Conservation (phyloP, 2,797 vertebrate species). For the Margarornis squamiger region DNA sequence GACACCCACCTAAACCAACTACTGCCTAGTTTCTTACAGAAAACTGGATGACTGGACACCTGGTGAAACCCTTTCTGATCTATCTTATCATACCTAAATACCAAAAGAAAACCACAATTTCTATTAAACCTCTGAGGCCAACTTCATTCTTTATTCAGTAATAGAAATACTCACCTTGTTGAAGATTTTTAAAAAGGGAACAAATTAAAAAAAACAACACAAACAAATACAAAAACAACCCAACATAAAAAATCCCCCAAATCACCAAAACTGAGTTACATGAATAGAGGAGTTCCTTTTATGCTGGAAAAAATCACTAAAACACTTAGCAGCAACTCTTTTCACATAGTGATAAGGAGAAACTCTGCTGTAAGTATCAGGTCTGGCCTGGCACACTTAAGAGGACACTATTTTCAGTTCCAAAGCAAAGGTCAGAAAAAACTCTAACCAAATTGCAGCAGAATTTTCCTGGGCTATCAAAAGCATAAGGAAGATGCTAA, state of each 20-base stretch:
- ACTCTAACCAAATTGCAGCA: neutral
- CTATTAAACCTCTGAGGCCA: neutral
- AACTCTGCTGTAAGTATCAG: neutral
- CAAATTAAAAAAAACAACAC: neutral
- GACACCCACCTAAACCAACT: fast-evolving
- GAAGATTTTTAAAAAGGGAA: neutral
- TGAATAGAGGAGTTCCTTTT: neutral
- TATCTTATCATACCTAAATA: neutral
- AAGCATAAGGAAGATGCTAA: neutral
- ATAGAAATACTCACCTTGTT: neutral
- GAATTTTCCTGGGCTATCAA: neutral
- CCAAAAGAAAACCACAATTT: neutral
- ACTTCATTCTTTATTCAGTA: neutral
- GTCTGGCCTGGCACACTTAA: neutral
- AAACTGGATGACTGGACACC: neutral
- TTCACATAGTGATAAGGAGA: neutral
- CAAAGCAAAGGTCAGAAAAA: neutral
- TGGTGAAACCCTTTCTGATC: neutral
- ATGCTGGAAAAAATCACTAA: neutral
- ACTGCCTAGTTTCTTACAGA: neutral
- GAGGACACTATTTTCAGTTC: neutral
- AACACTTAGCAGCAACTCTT: neutral
- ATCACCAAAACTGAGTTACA: neutral
- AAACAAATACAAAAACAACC: neutral
- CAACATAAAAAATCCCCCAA: neutral